Base-by-base conservation (phyloP, 2,797 vertebrate species). In the Poeciliopsis paucimaculata region DNA sequence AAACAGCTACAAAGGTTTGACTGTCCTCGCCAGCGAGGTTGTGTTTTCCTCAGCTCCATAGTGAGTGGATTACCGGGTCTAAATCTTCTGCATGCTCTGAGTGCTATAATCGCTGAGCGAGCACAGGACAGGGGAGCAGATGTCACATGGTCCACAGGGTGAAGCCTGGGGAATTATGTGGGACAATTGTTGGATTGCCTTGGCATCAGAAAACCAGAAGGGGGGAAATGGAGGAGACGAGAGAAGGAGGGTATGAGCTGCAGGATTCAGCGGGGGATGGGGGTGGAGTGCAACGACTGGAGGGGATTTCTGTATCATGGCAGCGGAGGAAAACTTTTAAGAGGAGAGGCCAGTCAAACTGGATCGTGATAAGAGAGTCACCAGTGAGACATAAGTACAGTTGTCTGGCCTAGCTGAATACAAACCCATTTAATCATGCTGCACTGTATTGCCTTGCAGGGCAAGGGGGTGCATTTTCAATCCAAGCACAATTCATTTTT, bases 51-150 rank as follows among this genome's bases (percentile, higher is more conserved):
- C 91, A 86, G 90, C 87, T 86, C 78, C 80, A 87, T 91, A 90
- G 93, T 90, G 91, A 94, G 88, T 93, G 94, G 94, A 96, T 96
- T 96, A 96, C 92, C 88, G 84, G 81, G 85, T 84, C 91, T 96
- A 96, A 96, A 96, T 94, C 95, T 95, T 94, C 91, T 91, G 92
- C 85, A 93, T 94, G 91, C 92, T 91, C 87, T 93, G 94, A 94
- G 92, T 94, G 93, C 92, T 94, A 91, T 96, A 95, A 96, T 96
- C 94, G 87, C 93, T 90, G 92, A 92, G 91, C 86, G 89, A 90
- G 94, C 90, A 83, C 88, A 78, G 92, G 85, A 84, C 87, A 39
- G 64, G 93, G 88, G 88, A 96, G 94, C 95, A 95, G 95, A 96
- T 96, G 95, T 96, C 94, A 95, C 94, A 95, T 95, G 92, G 95